These are phyloP conservation scores for Ispidina lecontei DNA, from an alignment of 2,797 vertebrate genomes.

Conservation along the genomic window DNA sequence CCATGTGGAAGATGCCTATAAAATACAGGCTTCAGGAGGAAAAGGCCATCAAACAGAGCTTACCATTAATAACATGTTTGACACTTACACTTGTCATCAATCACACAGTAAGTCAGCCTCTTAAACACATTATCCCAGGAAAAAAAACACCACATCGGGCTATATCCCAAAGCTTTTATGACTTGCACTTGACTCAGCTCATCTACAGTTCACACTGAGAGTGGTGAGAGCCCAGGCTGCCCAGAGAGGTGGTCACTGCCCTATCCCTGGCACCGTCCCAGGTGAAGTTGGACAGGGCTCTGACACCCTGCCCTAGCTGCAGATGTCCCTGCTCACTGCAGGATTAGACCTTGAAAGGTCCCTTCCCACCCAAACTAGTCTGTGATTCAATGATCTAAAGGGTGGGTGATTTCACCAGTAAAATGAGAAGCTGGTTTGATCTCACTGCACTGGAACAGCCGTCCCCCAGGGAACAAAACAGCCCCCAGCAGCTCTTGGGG, in stretches of 20 bases:
- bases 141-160: not conserved
- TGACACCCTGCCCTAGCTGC: too few species aligned
- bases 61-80: rapidly evolving
- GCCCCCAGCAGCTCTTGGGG: not conserved
- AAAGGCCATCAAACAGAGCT: not conserved
- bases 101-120: not conserved
- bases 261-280: too few species aligned
- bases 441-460: not conserved
- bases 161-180: too few species aligned
- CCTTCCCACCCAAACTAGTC: too few species aligned
- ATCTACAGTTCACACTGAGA: too few species aligned
- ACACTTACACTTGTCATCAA: not conserved
- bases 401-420: not conserved
- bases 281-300: too few species aligned
- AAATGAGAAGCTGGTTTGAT: not conserved
- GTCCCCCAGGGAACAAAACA: not conserved
- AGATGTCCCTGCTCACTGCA: too few species aligned
- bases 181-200: too few species aligned
- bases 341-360: too few species aligned
- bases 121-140: not conserved
- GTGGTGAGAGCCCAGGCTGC: too few species aligned
- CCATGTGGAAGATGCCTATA: constrained; percentile 29
- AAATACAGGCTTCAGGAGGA: not conserved
- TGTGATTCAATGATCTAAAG: too few species aligned
- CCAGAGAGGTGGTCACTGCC: too few species aligned